Evolutionary conservation across 2,113 vertebrate species (phyloP).

Genomic region (Copsychus sechellarum): DNA sequence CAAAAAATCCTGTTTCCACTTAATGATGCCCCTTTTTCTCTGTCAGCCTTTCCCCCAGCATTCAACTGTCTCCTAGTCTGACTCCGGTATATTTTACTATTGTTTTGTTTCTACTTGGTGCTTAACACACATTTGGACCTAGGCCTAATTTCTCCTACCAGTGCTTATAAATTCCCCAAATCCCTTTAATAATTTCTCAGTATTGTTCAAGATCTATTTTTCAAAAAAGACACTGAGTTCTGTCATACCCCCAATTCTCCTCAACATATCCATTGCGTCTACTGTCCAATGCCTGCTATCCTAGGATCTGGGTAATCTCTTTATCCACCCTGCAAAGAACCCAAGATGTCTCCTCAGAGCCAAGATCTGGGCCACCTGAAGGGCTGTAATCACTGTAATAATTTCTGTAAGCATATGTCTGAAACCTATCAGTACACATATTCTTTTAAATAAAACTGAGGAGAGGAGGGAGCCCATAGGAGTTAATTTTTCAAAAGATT

Average conservation of each 20-base stretch:
- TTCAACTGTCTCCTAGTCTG: background rate
- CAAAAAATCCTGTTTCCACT: background rate
- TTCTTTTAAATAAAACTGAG: background rate
- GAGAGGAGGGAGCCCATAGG: background rate
- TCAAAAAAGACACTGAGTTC: background rate
- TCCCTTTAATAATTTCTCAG: background rate
- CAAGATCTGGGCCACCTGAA: background rate
- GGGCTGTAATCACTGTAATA: background rate
- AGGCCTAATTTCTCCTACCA: background rate
- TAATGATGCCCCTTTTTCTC: background rate
- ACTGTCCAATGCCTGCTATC: fast-evolving
- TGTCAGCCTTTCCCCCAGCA: background rate
- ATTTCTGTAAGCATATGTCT: background rate
- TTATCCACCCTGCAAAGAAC: background rate
- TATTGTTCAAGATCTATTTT: background rate
- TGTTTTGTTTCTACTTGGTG: background rate
- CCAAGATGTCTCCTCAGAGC: background rate
- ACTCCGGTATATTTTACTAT: background rate
- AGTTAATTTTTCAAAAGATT: background rate
- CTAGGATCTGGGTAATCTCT: background rate
- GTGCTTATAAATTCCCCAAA: background rate
- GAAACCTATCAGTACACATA: background rate
- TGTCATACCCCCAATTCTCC: background rate
- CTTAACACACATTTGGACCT: background rate
- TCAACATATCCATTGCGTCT: background rate